Evolutionary conservation across 2,888 invertebrate species (phyloP).

Genomic region (Macaria notata): DNA sequence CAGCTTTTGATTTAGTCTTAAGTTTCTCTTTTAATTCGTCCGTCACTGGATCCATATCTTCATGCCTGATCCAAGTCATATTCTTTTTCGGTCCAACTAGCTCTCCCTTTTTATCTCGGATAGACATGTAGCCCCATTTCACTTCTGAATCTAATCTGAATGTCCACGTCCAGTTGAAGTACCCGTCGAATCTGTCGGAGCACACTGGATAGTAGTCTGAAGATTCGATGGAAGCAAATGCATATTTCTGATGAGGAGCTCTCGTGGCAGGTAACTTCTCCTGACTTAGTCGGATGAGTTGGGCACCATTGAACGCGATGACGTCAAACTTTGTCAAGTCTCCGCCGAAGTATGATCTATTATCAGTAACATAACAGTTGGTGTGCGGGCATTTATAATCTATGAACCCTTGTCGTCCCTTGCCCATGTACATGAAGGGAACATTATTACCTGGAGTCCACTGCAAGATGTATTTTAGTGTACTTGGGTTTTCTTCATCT

Average conservation of each 20-base stretch:
- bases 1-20: slow-evolving; percentile 20
- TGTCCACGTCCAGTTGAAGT: slow-evolving; percentile 17
- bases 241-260: slow-evolving; percentile 56
- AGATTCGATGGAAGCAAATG: slow-evolving; percentile 61
- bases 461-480: slow-evolving; percentile 49
- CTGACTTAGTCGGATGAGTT: slow-evolving; percentile 35
- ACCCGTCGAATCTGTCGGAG: slow-evolving; percentile 44
- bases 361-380: slow-evolving; percentile 58
- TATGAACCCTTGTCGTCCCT: slow-evolving; percentile 45
- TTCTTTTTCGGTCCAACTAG: slow-evolving; percentile 44
- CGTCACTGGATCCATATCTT: slow-evolving; percentile 43
- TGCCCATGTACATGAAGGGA: slow-evolving; percentile 48
- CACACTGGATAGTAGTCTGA: slow-evolving; percentile 57
- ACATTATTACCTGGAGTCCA: slow-evolving; percentile 46
- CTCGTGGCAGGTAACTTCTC: slow-evolving; percentile 42
- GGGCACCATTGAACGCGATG: slow-evolving; percentile 55
- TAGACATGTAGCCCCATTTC: slow-evolving; percentile 49
- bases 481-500: slow-evolving; percentile 5
- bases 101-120: slow-evolving; percentile 41
- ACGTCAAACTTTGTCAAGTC: slow-evolving; percentile 56
- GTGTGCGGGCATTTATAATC: slow-evolving; percentile 49
- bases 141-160: slow-evolving; percentile 51
- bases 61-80: slow-evolving; percentile 42
- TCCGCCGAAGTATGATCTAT: slow-evolving; percentile 38
- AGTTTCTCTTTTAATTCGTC: slow-evolving; percentile 20